Conservation (phyloP, 2,888 invertebrate species). For the Chironomus riparius region DNA sequence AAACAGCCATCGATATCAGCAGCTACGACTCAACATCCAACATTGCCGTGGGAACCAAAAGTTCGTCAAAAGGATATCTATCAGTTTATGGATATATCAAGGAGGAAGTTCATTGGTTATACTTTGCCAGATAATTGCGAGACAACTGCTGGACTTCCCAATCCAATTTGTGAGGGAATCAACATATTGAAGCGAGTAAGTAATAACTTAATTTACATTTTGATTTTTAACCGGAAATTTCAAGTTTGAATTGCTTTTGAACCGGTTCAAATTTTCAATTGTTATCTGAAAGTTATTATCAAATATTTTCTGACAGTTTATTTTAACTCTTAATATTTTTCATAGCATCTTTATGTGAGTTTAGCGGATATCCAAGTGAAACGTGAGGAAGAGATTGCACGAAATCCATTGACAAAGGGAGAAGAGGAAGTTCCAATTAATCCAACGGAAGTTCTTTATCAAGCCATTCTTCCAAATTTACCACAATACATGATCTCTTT, state of each 20-base stretch:
- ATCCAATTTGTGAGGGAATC: slow-evolving; percentile 94
- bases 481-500: slow-evolving; percentile 97
- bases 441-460: slow-evolving; percentile 81
- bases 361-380: slow-evolving; percentile 86
- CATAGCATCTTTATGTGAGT: slow-evolving; percentile 86
- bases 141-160: slow-evolving; percentile 89
- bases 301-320: neutral
- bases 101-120: slow-evolving; percentile 94
- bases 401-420: slow-evolving; percentile 79
- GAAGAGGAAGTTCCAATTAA: slow-evolving; percentile 72
- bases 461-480: slow-evolving; percentile 89
- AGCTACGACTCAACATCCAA: neutral
- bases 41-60: slow-evolving; percentile 91
- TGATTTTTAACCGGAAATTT: slow-evolving; percentile 27
- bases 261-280: too few species aligned
- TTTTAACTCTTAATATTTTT: slow-evolving; percentile 29
- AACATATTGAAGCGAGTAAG: slow-evolving; percentile 67
- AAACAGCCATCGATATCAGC: slow-evolving; percentile 3
- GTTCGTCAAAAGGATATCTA: slow-evolving; percentile 91
- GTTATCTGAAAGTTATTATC: neutral
- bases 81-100: slow-evolving; percentile 78
- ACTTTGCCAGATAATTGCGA: slow-evolving; percentile 76
- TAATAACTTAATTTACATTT: too few species aligned
- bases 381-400: slow-evolving; percentile 81
- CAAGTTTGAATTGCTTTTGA: neutral